These are phyloP conservation scores for Drosophila lacicola DNA, from an alignment of 2,888 invertebrate genomes.

Conservation along the genomic window DNA sequence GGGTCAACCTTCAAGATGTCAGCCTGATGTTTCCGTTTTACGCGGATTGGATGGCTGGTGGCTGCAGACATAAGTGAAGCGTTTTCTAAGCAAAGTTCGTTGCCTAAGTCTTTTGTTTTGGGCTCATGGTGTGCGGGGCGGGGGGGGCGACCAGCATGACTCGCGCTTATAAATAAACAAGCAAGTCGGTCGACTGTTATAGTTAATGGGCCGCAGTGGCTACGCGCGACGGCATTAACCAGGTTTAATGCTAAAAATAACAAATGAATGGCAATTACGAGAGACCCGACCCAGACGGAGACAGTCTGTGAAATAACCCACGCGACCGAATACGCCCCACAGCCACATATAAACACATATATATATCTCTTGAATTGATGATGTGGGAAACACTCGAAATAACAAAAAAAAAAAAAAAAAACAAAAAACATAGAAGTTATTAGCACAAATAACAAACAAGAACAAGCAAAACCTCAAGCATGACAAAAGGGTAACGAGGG, in stretches of 20 bases:
- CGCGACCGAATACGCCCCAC: slow-evolving; percentile 71
- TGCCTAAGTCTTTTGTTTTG: slow-evolving; percentile 77
- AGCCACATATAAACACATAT: slow-evolving; percentile 21
- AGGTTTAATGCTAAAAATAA: slow-evolving; percentile 74
- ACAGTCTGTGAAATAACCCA: slow-evolving; percentile 68
- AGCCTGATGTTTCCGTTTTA: slow-evolving; percentile 50
- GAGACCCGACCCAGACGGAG: slow-evolving; percentile 22
- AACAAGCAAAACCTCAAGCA: slow-evolving; percentile 42
- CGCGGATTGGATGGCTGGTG: slow-evolving; percentile 9
- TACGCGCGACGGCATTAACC: slow-evolving; percentile 63
- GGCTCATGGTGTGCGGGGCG: slow-evolving; percentile 25
- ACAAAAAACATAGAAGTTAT: slow-evolving; percentile 53
- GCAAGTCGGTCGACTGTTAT: slow-evolving; percentile 55
- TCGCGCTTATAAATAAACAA: slow-evolving; percentile 55
- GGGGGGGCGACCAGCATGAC: slow-evolving; percentile 55
- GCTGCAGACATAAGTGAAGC: slow-evolving; percentile 15
- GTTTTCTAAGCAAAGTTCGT: slow-evolving; percentile 65
- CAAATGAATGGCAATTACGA: slow-evolving; percentile 76
- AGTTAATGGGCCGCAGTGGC: slow-evolving; percentile 63
- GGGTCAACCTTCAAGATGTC: slow-evolving; percentile 55
- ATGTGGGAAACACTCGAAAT: slow-evolving; percentile 79
- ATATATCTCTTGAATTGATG: slow-evolving; percentile 40
- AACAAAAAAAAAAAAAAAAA: slow-evolving; percentile 56
- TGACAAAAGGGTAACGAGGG: slow-evolving; percentile 6
- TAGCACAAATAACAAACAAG: slow-evolving; percentile 61